Base-by-base conservation (phyloP, 2,113 vertebrate species). In the Dryoscopus gambensis region DNA sequence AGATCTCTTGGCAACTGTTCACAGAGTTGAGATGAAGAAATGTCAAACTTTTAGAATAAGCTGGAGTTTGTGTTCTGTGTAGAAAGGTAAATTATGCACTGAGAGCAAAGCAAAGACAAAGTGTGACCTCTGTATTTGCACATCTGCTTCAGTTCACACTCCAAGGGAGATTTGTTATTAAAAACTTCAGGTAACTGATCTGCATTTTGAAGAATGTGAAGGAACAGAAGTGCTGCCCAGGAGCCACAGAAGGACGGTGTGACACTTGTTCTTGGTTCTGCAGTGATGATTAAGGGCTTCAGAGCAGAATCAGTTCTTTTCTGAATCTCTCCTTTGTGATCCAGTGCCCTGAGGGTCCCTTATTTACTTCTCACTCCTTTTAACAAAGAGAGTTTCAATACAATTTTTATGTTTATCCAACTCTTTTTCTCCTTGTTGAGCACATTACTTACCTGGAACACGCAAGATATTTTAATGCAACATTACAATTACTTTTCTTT, bases 91-190 rank as follows among this genome's bases (percentile, higher is more conserved):
- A 92, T 80, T 47, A 90, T 6, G 40, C 76, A 57, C 70, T 14
- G 70, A 87, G 67, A 90, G 65, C n/a, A 74, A 88, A 79, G 85
- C 75, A 83, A 90, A 90, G 94, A 57, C 79, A 68, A 87, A 90
- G n/a, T 1, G 2, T 83, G 79, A 95, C 92, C 93, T 91, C 79
- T 93, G 14, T 83, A 52, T 91, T 88, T 87, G 68, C 90, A 92
- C 93, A 95, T 96, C 93, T 90, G 90, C 91, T 93, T 67, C 6
- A 2, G 82, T 83, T 95, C 95, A 68, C 95, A 90, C 84, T 90
- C 92, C 95, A 90, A 88, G 79, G 86, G 88, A 96, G 93, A 95
- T 88, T 67, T 67, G 55, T 96, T 97, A 95, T 95, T 96, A 97
- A 96, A 96, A 94, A 31, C 68, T 84, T 90, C 75, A 84, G 90